Conservation (phyloP, 2,113 vertebrate species). For the Crotalus tigris region DNA sequence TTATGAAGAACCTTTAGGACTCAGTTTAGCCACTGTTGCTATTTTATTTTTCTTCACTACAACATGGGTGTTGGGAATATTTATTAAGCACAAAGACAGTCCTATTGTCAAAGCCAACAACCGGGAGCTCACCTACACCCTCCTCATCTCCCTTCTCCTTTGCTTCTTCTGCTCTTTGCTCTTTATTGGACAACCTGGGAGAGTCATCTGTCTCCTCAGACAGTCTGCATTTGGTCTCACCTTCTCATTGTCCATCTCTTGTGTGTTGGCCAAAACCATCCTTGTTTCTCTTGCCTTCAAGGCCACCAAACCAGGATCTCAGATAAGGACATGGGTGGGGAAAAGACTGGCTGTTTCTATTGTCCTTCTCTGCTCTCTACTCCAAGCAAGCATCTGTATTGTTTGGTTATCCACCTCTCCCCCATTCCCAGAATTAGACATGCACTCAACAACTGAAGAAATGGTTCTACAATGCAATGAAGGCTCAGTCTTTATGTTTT, state of each 20-base stretch:
- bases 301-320: background rate
- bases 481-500: background rate
- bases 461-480: background rate
- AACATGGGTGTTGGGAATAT: background rate
- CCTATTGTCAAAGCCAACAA: background rate
- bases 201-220: background rate
- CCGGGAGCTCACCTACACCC: background rate
- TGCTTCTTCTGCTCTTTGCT: background rate
- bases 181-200: background rate
- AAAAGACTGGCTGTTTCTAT: background rate
- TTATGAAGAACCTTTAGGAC: background rate
- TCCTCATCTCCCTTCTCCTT: background rate
- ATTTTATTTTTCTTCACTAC: background rate
- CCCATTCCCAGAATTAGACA: background rate
- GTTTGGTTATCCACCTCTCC: background rate
- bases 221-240: background rate
- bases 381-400: background rate
- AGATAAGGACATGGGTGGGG: background rate
- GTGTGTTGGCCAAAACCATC: background rate
- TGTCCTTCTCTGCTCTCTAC: background rate
- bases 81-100: background rate
- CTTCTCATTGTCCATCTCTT: background rate
- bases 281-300: background rate
- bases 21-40: background rate
- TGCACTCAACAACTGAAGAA: background rate